Conservation (phyloP, 1,140 invertebrate genomes). For the Halotydeus destructor region DNA sequence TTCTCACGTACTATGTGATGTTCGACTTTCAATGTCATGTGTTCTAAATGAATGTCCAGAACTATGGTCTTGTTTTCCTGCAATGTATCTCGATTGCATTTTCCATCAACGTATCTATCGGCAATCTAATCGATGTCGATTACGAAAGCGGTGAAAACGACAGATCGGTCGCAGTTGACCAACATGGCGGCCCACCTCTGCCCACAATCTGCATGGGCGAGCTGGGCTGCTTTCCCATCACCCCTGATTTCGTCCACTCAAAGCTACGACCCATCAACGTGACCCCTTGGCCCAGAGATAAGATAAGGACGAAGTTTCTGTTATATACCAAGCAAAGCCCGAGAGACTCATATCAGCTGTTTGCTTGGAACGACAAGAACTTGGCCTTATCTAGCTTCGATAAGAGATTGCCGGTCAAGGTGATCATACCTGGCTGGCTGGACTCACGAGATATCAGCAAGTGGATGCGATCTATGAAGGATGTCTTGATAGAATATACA, state of each 20-base stretch:
- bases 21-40: too few species aligned
- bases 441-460: neutral
- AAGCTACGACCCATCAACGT: constrained; percentile 19
- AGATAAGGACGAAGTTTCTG: constrained; percentile 78
- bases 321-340: constrained; percentile 54
- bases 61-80: too few species aligned
- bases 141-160: too few species aligned
- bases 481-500: neutral
- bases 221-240: constrained; percentile 26
- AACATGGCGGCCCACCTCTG: too few species aligned
- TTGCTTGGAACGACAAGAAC: neutral
- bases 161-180: too few species aligned
- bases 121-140: too few species aligned
- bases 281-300: constrained; percentile 20
- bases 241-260: constrained; percentile 19
- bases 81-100: too few species aligned
- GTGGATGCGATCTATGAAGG: neutral
- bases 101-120: too few species aligned
- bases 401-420: neutral
- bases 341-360: neutral
- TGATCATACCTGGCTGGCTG: neutral
- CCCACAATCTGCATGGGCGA: constrained; percentile 28
- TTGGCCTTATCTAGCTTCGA: neutral
- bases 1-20: too few species aligned
- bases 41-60: too few species aligned